Conservation (phyloP, 2,113 vertebrate genomes). For the Stegastes partitus region DNA sequence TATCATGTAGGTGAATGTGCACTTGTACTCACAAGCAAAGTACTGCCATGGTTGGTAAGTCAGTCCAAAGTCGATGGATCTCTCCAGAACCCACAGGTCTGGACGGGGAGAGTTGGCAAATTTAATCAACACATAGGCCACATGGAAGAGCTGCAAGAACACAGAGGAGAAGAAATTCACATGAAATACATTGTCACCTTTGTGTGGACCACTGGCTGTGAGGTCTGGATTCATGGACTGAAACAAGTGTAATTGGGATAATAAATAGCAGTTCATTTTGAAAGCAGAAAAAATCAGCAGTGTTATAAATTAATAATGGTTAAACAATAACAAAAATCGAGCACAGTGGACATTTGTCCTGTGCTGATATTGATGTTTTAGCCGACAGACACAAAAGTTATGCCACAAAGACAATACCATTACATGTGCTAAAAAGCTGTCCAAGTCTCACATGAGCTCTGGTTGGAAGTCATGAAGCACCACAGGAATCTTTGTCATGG, state of each 20-base stretch:
- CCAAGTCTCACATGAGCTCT: too few species aligned
- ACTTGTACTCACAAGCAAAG: constrained; percentile 93
- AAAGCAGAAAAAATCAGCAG: not conserved
- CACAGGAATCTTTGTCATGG: too few species aligned
- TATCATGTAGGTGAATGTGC: not conserved
- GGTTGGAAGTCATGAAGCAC: too few species aligned
- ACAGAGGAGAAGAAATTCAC: not conserved
- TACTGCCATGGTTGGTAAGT: constrained; percentile 97
- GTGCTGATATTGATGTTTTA: too few species aligned
- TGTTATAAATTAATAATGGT: too few species aligned
- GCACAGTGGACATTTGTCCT: too few species aligned
- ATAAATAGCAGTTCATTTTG: too few species aligned
- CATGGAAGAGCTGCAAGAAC: constrained; percentile 93
- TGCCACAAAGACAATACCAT: too few species aligned
- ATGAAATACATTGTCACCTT: not conserved
- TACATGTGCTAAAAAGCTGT: too few species aligned
- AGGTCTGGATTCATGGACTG: not conserved
- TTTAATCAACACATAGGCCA: constrained; percentile 97
- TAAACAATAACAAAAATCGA: too few species aligned
- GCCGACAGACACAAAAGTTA: too few species aligned
- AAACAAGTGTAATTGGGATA: not conserved
- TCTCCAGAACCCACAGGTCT: constrained; percentile 97
- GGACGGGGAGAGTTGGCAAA: constrained; percentile 98
- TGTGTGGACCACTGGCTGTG: not conserved
- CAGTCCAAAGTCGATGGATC: constrained; percentile 91